Percentiles rank a stretch among this genome's conserved stretches.
phyloP scores from a whole-genome alignment of 1,140 invertebrate genomes.

The Leguminivora glycinivorella region DNA sequence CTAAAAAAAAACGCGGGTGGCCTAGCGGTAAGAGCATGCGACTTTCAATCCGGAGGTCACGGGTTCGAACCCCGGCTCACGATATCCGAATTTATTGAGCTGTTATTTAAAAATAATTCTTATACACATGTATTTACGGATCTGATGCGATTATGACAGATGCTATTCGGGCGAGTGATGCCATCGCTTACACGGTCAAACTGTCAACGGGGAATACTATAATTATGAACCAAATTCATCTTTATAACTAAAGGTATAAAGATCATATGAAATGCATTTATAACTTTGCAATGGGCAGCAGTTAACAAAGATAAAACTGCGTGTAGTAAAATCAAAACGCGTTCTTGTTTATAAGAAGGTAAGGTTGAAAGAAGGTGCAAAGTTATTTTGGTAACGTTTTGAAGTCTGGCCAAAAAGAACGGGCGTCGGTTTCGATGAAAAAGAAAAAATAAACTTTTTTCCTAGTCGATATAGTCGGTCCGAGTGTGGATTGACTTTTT shows the following conservation, averaged over 20 bases:
- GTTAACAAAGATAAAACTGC: neutral
- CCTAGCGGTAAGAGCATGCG: too few species aligned
- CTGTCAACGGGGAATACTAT: neutral
- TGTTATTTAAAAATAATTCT: neutral
- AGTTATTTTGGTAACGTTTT: neutral
- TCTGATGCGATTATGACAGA: conserved; percentile 6
- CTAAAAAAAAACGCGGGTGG: too few species aligned
- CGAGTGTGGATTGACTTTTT: neutral
- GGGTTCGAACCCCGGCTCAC: too few species aligned
- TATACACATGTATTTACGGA: neutral
- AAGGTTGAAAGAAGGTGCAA: neutral
- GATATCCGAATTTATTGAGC: neutral
- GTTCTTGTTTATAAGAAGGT: neutral
- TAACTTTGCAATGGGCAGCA: neutral
- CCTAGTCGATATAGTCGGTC: conserved; percentile 8
- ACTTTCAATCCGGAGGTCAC: too few species aligned
- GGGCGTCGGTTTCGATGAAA: neutral
- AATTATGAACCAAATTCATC: neutral
- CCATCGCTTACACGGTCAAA: conserved; percentile 11
- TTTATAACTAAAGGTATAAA: neutral
- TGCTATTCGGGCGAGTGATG: neutral
- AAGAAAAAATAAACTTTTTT: conserved; percentile 26
- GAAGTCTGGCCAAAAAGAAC: neutral
- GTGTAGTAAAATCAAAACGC: neutral
- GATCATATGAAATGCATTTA: neutral